These are phyloP conservation scores for Galerucella nymphaeae DNA, from an alignment of 2,888 invertebrate species.

Conservation along the genomic window DNA sequence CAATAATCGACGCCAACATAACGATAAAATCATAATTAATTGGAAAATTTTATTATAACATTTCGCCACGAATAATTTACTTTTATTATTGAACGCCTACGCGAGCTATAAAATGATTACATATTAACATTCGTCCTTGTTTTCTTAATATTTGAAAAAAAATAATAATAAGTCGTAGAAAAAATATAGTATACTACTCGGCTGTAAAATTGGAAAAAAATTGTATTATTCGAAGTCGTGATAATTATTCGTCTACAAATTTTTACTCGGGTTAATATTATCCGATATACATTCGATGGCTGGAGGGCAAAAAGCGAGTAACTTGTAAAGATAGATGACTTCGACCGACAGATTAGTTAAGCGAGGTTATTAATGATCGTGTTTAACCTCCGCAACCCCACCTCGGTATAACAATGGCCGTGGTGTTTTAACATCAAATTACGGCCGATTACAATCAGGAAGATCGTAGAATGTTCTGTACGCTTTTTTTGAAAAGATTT, in stretches of 20 bases:
- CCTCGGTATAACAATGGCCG: constrained; percentile 63
- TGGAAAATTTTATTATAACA: constrained; percentile 24
- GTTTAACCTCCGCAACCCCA: constrained; percentile 71
- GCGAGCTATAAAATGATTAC: not conserved
- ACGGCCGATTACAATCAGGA: constrained; percentile 61
- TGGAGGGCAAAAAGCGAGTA: constrained; percentile 57
- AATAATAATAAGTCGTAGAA: no score
- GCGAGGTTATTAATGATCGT: constrained; percentile 73
- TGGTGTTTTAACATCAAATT: constrained; percentile 66
- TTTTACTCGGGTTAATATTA: constrained; percentile 10
- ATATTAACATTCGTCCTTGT: not conserved
- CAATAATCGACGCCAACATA: no score
- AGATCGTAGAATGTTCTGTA: no score
- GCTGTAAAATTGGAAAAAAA: no score
- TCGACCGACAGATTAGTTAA: constrained; percentile 73
- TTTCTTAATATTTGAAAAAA: no score
- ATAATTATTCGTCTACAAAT: not conserved
- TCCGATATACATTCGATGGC: constrained; percentile 21
- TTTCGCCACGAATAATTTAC: constrained; percentile 19
- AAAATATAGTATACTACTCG: no score
- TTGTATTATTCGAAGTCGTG: no score
- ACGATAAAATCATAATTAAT: constrained; percentile 7
- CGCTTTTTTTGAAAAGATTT: no score
- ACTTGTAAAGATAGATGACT: constrained; percentile 67
- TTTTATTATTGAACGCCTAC: constrained; percentile 14